Percentiles rank a stretch among this genome's conserved stretches.
These are phyloP conservation scores for Habrosyne pyritoides DNA, from an alignment of 2,888 invertebrate species.

Conservation along the genomic window DNA sequence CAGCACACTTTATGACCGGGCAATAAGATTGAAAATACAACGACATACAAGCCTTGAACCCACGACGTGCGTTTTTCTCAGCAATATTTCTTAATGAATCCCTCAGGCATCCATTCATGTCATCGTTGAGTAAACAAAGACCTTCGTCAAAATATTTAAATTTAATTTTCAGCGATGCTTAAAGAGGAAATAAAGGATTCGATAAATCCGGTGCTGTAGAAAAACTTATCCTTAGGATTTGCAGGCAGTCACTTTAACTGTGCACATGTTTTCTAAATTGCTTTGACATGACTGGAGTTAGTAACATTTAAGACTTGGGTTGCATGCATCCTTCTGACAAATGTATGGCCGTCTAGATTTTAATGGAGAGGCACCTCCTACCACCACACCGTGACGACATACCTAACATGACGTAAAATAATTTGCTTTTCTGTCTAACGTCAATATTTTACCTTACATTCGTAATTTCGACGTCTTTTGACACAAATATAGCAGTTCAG, in stretches of 20 bases:
- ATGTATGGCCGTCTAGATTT: too few relatives aligned
- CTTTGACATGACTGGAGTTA: neutral
- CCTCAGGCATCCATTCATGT: slow-evolving; percentile 75
- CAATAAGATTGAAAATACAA: slow-evolving; percentile 34
- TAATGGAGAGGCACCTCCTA: too few relatives aligned
- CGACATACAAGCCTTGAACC: slow-evolving; percentile 16
- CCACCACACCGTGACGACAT: too few relatives aligned
- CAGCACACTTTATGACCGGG: slow-evolving; percentile 23
- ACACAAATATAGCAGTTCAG: too few relatives aligned
- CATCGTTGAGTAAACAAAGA: slow-evolving; percentile 76
- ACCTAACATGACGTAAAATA: too few relatives aligned
- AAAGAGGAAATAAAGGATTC: slow-evolving; percentile 45
- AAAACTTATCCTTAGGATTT: slow-evolving; percentile 4
- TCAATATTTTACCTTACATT: too few relatives aligned
- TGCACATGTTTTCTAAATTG: slow-evolving; percentile 19
- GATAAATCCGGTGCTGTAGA: slow-evolving; percentile 9
- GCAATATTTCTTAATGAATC: slow-evolving; percentile 76
- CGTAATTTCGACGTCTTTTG: too few relatives aligned
- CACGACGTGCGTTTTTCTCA: slow-evolving; percentile 52
- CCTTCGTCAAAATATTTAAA: slow-evolving; percentile 62
- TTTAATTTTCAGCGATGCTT: slow-evolving; percentile 47
- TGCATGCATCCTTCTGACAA: too few relatives aligned
- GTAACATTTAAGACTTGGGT: neutral
- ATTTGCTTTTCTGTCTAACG: too few relatives aligned
- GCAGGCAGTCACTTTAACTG: slow-evolving; percentile 12